Base-by-base conservation (phyloP, 2,888 invertebrate genomes). In the Cryptophagus acutangulus region DNA sequence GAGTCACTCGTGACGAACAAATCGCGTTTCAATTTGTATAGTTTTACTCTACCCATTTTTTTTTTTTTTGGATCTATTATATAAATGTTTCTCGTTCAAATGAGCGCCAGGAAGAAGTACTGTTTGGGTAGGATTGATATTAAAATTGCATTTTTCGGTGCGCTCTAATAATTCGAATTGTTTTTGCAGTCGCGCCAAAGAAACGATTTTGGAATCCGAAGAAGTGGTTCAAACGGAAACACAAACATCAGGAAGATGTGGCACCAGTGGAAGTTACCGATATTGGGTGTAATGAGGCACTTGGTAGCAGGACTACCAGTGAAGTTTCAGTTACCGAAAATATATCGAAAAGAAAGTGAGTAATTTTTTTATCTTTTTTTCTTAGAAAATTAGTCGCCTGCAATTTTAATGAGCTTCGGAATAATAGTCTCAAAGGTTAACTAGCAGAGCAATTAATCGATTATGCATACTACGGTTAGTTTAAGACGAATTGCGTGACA, bases 251-350 rank as follows among this genome's bases (percentile, higher is more conserved):
- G 16, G 72, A 72, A 18, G 73, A 73, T 39, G 54, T 43, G 10
- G 45, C 38, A 4, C 41, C 45, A 6, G 52, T 46, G n/a, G 52
- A 51, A 10, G 49, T 46, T 36, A 30, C 9, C 16, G 41, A 43
- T 34, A 55, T 51, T 41, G 50, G 40, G 33, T 42, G 40, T 34
- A 56, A 48, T 38, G 71, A 52, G 24, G 50, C 52, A 26, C 54
- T 65, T 37, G 63, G 71, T 48, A 70, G 71, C 61, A 57, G 71
- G 60, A 82, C 82, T 58, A 82, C 82, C 39, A 76, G 76, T 59
- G 77, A 83, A 62, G 73, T 83, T 42, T 76, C 82, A 38, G 77
- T 78, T 10, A 78, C 78, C 24, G 69, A 75, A 26, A 74, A 74
- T 15, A 13, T 3, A 44, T 66, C 70, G 9, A 70, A 74, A 52